Conservation (phyloP, 2,797 vertebrate species). For the Coregonus sp. region DNA sequence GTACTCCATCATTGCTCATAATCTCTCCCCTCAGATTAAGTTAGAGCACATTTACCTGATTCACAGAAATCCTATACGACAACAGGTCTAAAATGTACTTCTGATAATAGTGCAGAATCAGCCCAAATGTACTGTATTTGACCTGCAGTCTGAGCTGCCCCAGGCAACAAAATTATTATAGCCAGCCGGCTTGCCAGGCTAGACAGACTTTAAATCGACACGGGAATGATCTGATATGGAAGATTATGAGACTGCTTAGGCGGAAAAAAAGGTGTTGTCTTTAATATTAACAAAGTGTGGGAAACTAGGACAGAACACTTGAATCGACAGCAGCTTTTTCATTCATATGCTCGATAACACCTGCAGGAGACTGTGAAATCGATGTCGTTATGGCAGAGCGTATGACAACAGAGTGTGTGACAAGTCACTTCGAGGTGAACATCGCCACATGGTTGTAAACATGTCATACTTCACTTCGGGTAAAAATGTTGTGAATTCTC, state of each 20-base stretch:
- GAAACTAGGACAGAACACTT: background rate
- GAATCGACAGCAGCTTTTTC: conserved; percentile 7
- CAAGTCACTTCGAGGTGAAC: conserved; percentile 6
- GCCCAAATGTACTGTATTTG: background rate
- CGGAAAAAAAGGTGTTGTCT: background rate
- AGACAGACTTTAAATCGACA: background rate
- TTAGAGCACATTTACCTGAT: background rate
- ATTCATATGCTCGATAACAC: conserved; percentile 19
- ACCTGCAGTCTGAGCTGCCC: conserved; percentile 1
- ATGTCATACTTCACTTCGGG: background rate
- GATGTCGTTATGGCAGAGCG: conserved; percentile 10
- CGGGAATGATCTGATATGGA: background rate
- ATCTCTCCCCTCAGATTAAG: too few species aligned
- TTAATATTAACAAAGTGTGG: background rate
- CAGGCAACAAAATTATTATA: background rate
- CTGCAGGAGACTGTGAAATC: conserved; percentile 28
- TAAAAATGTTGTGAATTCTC: background rate
- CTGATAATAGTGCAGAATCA: background rate
- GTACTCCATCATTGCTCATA: too few species aligned
- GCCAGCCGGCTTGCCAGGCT: background rate
- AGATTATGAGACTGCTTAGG: background rate
- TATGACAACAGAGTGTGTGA: background rate
- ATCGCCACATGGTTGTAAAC: conserved; percentile 14
- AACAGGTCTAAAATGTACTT: background rate
- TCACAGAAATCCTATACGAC: background rate